Evolutionary conservation across 2,888 invertebrate genomes (phyloP).

Genomic region (Apamea sordens): DNA sequence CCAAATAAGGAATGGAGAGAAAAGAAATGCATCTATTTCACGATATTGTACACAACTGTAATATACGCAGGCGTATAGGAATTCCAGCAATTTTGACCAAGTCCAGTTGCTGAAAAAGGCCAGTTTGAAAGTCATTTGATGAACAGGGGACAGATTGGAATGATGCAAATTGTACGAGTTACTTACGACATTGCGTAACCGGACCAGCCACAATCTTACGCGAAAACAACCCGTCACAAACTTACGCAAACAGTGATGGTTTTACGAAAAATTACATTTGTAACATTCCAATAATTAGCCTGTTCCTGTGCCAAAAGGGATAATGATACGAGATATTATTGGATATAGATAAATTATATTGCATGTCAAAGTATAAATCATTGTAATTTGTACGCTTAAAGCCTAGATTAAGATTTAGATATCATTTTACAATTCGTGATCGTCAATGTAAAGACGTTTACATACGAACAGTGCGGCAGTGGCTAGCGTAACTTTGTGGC

Average conservation of each 20-base stretch:
- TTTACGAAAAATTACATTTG: conserved; percentile 5
- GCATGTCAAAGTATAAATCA: conserved; percentile 79
- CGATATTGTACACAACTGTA: conserved; percentile 35
- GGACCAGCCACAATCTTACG: conserved; percentile 28
- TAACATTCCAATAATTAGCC: conserved; percentile 48
- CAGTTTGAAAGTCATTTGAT: conserved; percentile 26
- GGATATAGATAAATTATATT: conserved; percentile 76
- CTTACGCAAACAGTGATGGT: neutral
- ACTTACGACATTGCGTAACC: neutral
- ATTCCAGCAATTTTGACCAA: conserved; percentile 35
- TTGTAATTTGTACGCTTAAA: conserved; percentile 73
- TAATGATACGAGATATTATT: conserved; percentile 71
- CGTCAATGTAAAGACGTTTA: conserved; percentile 61
- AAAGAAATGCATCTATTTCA: conserved; percentile 63
- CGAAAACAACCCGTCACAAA: conserved; percentile 9
- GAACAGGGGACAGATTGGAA: conserved; percentile 35
- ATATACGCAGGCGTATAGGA: conserved; percentile 30
- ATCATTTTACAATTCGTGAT: conserved; percentile 67
- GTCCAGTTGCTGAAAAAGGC: conserved; percentile 39
- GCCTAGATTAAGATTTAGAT: conserved; percentile 65
- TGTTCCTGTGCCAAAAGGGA: conserved; percentile 53
- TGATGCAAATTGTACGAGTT: conserved; percentile 16
- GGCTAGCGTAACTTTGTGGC: conserved; percentile 37
- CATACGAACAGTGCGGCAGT: conserved; percentile 58
- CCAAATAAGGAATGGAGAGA: conserved; percentile 66